Evolutionary conservation across 2,797 vertebrate genomes (phyloP).

Genomic region (Melanotaenia trifasciata): DNA sequence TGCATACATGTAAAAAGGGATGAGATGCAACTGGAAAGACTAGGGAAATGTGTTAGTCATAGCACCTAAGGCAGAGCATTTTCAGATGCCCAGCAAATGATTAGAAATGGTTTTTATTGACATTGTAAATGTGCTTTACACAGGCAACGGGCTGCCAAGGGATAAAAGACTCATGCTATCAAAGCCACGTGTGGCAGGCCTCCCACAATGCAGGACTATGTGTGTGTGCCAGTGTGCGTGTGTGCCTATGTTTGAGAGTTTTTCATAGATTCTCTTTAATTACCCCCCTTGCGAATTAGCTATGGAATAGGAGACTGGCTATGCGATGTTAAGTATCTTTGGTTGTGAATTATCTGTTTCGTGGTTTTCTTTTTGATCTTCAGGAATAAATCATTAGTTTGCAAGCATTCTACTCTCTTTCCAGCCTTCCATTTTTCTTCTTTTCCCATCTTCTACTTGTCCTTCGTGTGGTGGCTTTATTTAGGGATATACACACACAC

Average conservation of each 20-base stretch:
- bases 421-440: slow-evolving; percentile 42
- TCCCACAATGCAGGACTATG: slow-evolving; percentile 59
- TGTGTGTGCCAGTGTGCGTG: slow-evolving; percentile 39
- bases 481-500: slow-evolving; percentile 51
- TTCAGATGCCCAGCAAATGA: slow-evolving; percentile 74
- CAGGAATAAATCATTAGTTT: slow-evolving; percentile 73
- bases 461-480: slow-evolving; percentile 61
- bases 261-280: slow-evolving; percentile 75
- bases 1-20: slow-evolving; percentile 10
- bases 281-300: slow-evolving; percentile 76
- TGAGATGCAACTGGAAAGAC: slow-evolving; percentile 44
- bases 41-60: slow-evolving; percentile 64
- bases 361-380: slow-evolving; percentile 70
- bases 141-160: slow-evolving; percentile 72
- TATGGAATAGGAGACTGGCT: slow-evolving; percentile 49
- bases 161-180: slow-evolving; percentile 74
- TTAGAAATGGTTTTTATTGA: slow-evolving; percentile 85
- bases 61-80: slow-evolving; percentile 69
- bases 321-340: slow-evolving; percentile 65
- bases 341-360: slow-evolving; percentile 72
- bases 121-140: slow-evolving; percentile 82
- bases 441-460: slow-evolving; percentile 34
- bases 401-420: slow-evolving; percentile 58
- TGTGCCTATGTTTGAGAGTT: slow-evolving; percentile 52
- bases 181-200: slow-evolving; percentile 70